Base-by-base conservation (phyloP, 2,888 invertebrate species). In the Andrena praecox region DNA sequence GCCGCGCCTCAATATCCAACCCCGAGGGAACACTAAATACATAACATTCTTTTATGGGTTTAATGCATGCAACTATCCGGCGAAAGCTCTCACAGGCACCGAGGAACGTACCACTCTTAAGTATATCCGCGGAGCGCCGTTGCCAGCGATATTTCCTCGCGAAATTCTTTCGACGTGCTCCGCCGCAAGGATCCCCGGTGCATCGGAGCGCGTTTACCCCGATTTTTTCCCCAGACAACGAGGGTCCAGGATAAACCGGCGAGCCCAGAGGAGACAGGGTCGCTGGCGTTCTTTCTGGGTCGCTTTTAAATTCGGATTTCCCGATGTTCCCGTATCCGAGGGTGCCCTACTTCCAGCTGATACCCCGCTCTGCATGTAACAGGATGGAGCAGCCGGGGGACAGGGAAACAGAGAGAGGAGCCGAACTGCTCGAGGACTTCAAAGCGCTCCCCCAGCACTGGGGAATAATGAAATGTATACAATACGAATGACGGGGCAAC, bases 391-490 rank as follows among this genome's bases (percentile, higher is more conserved):
- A 50, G 67, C 12, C 50, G 31, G 20, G 59, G 72, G 50, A 73
- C 12, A 52, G 20, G 12, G 35, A 48, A 68, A 56, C 31, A 62
- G 52, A 67, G 50, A 24, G 35, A 35, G 24, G 35, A 75, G 75
- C 75, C n/a, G 35, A 64, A 69, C 66, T 76, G 16, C 69, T 10
- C 27, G 27, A 67, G 77, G 77, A 80, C 77, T 77, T 77, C 80
- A 80, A 80, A 80, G 80, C 80, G 80, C 24, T 56, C 20, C 71
- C 63, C 62, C 62, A 48, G 66, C 10, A 70, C 69, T n/a, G 48
- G 54, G n/a, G 77, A 77, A 80, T 80, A 80, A 80, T 80, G 77
- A 80, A 77, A 80, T 77, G 78, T 80, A 80, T 72, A 80, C 80
- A 80, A 80, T 77, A 77, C 67, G 72, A 72, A 77, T 60, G 56